Evolutionary conservation across 2,888 invertebrate genomes (phyloP).

Genomic region (Rutpela maculata): DNA sequence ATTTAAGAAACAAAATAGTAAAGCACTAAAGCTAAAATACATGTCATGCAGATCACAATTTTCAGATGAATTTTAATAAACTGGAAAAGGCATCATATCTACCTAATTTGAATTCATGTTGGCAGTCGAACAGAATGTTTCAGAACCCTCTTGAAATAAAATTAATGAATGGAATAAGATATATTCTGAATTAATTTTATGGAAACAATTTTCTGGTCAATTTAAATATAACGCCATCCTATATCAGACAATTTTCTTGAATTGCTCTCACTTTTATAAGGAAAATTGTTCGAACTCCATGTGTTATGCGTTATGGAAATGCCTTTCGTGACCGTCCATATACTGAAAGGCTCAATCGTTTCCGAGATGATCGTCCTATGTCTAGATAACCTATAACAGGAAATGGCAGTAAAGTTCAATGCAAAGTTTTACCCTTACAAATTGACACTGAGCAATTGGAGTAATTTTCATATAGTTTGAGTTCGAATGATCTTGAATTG

Average conservation of each 20-base stretch:
- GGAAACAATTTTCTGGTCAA: slow-evolving; percentile 49
- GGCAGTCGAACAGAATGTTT: neutral
- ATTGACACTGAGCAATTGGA: slow-evolving; percentile 49
- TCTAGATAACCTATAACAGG: slow-evolving; percentile 42
- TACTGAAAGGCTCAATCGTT: slow-evolving; percentile 51
- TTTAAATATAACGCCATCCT: slow-evolving; percentile 47
- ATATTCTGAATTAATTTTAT: slow-evolving; percentile 46
- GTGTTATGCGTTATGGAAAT: slow-evolving; percentile 54
- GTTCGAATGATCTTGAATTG: neutral
- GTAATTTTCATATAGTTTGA: slow-evolving; percentile 45
- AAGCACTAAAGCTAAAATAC: no score
- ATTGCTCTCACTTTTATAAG: slow-evolving; percentile 53
- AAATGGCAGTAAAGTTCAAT: slow-evolving; percentile 46
- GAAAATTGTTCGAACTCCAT: slow-evolving; percentile 50
- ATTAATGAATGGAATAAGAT: slow-evolving; percentile 16
- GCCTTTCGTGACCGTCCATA: slow-evolving; percentile 52
- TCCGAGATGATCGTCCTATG: slow-evolving; percentile 43
- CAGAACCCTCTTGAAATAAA: slow-evolving; percentile 14
- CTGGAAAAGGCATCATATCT: neutral
- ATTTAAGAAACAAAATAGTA: no score
- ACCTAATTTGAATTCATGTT: slow-evolving; percentile 14
- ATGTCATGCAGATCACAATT: neutral
- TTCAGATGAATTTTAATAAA: neutral
- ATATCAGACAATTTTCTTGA: slow-evolving; percentile 50
- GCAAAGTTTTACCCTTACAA: slow-evolving; percentile 41